Evolutionary conservation across 2,888 invertebrate species (phyloP), one percentile per base, ranked within the genome.

Genomic region (Nomada goodeniana): DNA sequence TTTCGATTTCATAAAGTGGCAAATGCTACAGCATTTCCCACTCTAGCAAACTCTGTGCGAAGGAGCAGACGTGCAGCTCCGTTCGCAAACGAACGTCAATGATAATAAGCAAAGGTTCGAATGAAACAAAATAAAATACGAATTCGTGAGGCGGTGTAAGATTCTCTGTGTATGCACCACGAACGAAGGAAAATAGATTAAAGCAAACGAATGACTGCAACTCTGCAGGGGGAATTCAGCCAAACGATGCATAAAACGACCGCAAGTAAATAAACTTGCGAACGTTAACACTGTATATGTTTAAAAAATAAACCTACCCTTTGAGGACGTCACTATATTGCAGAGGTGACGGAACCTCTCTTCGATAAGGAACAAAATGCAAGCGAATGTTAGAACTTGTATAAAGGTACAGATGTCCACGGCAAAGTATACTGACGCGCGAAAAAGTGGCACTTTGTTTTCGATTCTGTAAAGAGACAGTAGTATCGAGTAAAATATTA

Each of bases 351-450:
- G 85, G 18, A 82, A 88, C 67, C 87, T 75, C 20, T 85, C 77
- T 18, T 29, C 63, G 7, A 88, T 29, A 0, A 89, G 85, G 26
- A 69, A 78, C 11, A 80, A 69, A 9, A 89, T 44, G 23, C 77
- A 82, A 29, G 79, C 71, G 77, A 90, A 91, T 60, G 87, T 89
- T 47, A 90, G 36, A 13, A 91, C 64, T 69, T 91, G 90, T 78
- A 85, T 84, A 11, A 86, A 88, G 53, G 89, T 76, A 0, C 86
- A 80, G 1, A 77, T 73, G 55, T 89, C 84, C 9, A 87, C 76
- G 13, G 88, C 9, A n/a, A 81, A 83, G 36, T 88, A 91, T 36
- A 83, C 70, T 18, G 86, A 20, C 9, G 81, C 87, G 20, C 82
- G 86, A 67, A 89, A 85, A 2, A 88, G 11, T 7, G 86, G 74